A percentile compares a stretch with the other conserved stretches of the same genome.
Conservation (phyloP, 2,888 invertebrate species). For the Acanthopleura granulata region DNA sequence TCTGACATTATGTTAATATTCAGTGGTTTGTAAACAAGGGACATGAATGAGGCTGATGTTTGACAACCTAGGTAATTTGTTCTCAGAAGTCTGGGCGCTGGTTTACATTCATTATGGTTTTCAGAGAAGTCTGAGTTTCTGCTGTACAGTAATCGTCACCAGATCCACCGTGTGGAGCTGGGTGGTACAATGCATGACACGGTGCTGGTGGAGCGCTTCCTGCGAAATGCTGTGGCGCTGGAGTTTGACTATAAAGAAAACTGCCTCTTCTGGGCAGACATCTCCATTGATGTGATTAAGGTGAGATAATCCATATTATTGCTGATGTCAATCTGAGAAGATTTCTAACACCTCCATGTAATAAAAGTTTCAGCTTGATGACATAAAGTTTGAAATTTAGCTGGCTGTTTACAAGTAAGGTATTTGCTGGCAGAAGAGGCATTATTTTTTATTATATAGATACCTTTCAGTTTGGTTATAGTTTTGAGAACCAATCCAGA, state of each 20-base stretch:
- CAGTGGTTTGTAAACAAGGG: background rate
- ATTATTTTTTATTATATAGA: no score
- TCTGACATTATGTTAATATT: no score
- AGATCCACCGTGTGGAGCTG: slow-evolving; percentile 79
- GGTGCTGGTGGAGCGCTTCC: slow-evolving; percentile 77
- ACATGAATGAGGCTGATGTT: background rate
- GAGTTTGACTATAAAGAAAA: slow-evolving; percentile 88
- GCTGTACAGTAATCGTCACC: slow-evolving; percentile 82
- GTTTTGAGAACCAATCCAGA: no score
- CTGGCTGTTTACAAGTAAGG: no score
- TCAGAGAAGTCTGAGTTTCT: slow-evolving; percentile 79
- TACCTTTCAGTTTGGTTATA: no score
- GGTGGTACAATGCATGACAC: slow-evolving; percentile 43
- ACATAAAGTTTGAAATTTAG: no score
- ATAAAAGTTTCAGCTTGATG: no score
- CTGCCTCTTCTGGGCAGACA: slow-evolving; percentile 87
- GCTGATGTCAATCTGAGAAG: no score
- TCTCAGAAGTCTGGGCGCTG: no score
- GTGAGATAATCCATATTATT: slow-evolving; percentile 24
- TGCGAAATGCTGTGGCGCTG: slow-evolving; percentile 86
- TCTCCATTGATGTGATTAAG: slow-evolving; percentile 71
- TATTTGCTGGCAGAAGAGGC: no score
- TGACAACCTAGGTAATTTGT: no score
- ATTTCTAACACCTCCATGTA: no score
- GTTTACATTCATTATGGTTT: slow-evolving; percentile 21